Conservation (phyloP, 2,113 vertebrate genomes). For the Cacatua alba region DNA sequence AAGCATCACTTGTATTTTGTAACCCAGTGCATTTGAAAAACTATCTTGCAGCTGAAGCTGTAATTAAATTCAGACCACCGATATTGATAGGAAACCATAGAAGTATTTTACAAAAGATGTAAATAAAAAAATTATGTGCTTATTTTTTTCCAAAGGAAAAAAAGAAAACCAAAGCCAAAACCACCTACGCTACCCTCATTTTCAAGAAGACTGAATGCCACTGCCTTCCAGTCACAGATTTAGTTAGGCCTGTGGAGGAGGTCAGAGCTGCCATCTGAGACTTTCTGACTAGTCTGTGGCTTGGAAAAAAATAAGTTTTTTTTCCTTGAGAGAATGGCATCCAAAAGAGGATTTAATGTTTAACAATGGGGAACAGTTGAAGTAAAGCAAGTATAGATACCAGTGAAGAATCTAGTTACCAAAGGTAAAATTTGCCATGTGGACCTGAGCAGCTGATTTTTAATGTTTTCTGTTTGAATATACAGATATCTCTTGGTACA, state of each 20-base stretch:
- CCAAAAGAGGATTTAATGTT: background rate
- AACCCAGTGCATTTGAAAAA: background rate
- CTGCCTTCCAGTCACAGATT: background rate
- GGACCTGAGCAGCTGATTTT: background rate
- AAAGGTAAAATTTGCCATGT: background rate
- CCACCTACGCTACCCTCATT: accelerated
- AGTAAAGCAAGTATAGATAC: background rate
- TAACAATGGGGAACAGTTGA: background rate
- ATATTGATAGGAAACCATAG: background rate
- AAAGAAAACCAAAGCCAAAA: background rate
- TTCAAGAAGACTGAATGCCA: background rate
- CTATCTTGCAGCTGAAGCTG: background rate
- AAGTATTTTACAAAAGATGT: background rate
- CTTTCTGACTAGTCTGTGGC: background rate
- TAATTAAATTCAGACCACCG: background rate
- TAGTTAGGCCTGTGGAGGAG: background rate
- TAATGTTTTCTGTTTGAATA: background rate
- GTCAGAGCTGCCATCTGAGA: background rate
- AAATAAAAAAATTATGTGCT: background rate
- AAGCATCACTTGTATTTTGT: background rate
- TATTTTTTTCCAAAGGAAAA: background rate
- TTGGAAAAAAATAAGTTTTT: background rate
- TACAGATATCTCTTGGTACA: background rate
- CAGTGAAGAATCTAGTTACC: background rate
- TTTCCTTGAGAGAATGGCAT: background rate